phyloP scores from a whole-genome alignment of 1,140 invertebrate species.

The Camponotus vicinus region DNA sequence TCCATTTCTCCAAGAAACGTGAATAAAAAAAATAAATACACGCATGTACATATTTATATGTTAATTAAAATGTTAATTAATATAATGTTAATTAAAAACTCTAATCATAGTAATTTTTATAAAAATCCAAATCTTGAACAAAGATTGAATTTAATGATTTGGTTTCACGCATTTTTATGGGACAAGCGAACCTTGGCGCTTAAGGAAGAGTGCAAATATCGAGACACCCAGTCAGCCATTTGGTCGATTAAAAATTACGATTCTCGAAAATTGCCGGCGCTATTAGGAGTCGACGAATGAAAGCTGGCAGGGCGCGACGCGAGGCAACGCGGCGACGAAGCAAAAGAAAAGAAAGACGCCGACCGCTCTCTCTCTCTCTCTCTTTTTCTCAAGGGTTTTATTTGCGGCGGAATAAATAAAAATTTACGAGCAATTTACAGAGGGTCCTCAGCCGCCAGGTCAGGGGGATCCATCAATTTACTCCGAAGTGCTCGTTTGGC shows the following conservation, averaged over 20 bases:
- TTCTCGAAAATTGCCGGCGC: conserved; percentile 67
- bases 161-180: neutral
- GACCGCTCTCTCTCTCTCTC: conserved; percentile 17
- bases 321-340: conserved; percentile 24
- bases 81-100: too few relatives aligned
- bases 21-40: too few relatives aligned
- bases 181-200: neutral
- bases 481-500: conserved; percentile 84
- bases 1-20: neutral
- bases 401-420: conserved; percentile 78
- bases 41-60: too few relatives aligned
- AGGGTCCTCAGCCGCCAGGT: conserved; percentile 73
- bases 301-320: neutral
- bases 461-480: conserved; percentile 81
- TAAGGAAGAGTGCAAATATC: conserved; percentile 44
- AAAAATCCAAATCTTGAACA: neutral
- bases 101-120: too few relatives aligned
- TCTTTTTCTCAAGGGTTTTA: conserved; percentile 64
- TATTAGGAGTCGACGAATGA: conserved; percentile 66
- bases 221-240: neutral
- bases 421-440: conserved; percentile 80
- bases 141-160: neutral
- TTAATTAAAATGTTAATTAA: neutral
- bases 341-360: conserved; percentile 40
- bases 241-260: conserved; percentile 62